A percentile compares a stretch with the other conserved stretches of the same genome.
phyloP scores from a whole-genome alignment of 2,888 invertebrate species.

The Tuta absoluta region DNA sequence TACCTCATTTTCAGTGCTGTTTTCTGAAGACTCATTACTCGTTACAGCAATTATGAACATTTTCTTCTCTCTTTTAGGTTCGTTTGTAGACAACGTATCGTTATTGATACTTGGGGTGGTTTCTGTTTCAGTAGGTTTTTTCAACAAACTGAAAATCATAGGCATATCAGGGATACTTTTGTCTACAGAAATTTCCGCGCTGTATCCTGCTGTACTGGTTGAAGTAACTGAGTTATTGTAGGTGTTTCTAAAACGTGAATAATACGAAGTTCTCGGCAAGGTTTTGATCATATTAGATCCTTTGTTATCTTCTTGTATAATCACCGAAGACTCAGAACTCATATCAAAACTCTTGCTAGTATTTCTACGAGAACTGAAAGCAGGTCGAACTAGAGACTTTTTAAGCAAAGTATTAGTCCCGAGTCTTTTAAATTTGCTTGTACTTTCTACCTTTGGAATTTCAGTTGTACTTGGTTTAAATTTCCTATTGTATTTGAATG shows the following conservation, averaged over 20 bases:
- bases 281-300: conserved; percentile 41
- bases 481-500: conserved; percentile 66
- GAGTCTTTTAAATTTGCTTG: conserved; percentile 46
- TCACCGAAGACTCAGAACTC: conserved; percentile 45
- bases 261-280: conserved; percentile 67
- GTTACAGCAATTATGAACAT: conserved; percentile 62
- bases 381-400: conserved; percentile 56
- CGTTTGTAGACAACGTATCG: conserved; percentile 36
- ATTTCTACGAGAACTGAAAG: conserved; percentile 59
- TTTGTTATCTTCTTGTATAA: conserved; percentile 36
- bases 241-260: conserved; percentile 59
- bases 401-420: conserved; percentile 50
- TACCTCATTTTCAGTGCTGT: conserved; percentile 52
- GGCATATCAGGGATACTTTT: conserved; percentile 58
- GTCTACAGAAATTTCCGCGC: conserved; percentile 38
- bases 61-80: conserved; percentile 44
- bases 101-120: conserved; percentile 30
- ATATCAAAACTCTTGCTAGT: conserved; percentile 42
- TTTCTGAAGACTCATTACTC: conserved; percentile 66
- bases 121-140: conserved; percentile 48
- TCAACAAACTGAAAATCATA: conserved; percentile 59
- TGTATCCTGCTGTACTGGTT: conserved; percentile 41
- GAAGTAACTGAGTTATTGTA: conserved; percentile 42
- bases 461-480: conserved; percentile 59
- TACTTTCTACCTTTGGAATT: conserved; percentile 45